Evolutionary conservation across 2,113 vertebrate genomes (phyloP).

Genomic region (Siphamia tubifer): DNA sequence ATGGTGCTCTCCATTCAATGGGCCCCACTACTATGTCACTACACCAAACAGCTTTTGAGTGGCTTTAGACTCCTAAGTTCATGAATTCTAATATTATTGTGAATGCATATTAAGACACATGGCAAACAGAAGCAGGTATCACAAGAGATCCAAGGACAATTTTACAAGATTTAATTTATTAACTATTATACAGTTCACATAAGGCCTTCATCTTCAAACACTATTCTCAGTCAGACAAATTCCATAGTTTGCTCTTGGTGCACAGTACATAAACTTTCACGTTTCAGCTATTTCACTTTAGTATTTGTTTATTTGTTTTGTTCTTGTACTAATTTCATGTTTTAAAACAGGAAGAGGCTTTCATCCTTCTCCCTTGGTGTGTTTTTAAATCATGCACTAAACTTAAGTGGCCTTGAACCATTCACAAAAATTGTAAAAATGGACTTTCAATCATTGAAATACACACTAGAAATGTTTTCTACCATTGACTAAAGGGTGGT

Average conservation of each 20-base stretch:
- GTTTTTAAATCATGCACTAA: constrained; percentile 87
- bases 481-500: constrained; percentile 82
- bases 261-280: constrained; percentile 72
- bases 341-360: constrained; percentile 72
- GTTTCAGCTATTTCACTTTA: constrained; percentile 68
- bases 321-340: constrained; percentile 72
- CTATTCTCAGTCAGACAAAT: constrained; percentile 88
- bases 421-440: constrained; percentile 83
- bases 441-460: constrained; percentile 82
- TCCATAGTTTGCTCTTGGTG: constrained; percentile 79
- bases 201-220: constrained; percentile 92
- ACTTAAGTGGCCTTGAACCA: constrained; percentile 81
- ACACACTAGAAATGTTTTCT: constrained; percentile 79
- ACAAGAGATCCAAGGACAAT: constrained; percentile 47
- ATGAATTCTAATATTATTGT: neutral
- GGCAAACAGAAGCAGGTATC: constrained; percentile 23
- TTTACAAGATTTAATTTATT: constrained; percentile 95
- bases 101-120: neutral
- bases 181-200: constrained; percentile 94
- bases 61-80: neutral
- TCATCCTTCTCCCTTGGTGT: constrained; percentile 55
- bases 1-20: neutral
- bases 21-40: neutral
- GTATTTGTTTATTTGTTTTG: constrained; percentile 59
- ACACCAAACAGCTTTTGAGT: neutral